phyloP scores from a whole-genome alignment of 2,797 vertebrate species.

The Vultur gryphus region DNA sequence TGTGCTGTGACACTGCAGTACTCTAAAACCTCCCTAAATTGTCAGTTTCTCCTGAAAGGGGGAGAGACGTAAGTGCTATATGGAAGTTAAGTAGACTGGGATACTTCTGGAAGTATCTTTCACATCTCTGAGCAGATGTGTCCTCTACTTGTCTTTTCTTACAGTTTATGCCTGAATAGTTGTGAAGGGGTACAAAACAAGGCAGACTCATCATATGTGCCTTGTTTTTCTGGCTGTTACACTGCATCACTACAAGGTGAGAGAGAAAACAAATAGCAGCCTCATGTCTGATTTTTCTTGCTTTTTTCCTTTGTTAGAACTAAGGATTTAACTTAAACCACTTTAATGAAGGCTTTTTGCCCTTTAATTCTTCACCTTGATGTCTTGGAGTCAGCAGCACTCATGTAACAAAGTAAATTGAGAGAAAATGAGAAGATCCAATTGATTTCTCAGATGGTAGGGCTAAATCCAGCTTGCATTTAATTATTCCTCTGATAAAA shows the following conservation, averaged over 20 bases:
- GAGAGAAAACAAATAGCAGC: neutral
- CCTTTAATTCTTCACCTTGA: neutral
- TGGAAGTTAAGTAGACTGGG: neutral
- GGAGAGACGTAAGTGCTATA: fast-evolving
- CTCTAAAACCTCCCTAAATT: neutral
- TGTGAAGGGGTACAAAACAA: neutral
- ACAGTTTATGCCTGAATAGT: neutral
- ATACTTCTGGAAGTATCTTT: neutral
- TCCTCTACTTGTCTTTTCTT: neutral
- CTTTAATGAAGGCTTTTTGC: neutral
- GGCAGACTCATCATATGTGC: neutral
- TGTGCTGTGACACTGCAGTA: neutral
- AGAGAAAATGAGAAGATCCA: neutral
- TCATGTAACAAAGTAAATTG: neutral
- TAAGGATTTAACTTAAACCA: neutral
- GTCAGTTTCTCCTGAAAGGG: neutral
- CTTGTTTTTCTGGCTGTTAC: neutral
- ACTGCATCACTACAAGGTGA: neutral
- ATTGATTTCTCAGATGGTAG: neutral
- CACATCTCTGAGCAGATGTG: neutral
- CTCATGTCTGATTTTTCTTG: neutral
- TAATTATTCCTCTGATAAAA: neutral
- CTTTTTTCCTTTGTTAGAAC: neutral
- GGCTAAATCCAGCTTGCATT: neutral
- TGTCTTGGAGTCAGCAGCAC: neutral